Conservation (phyloP, 2,888 invertebrate species). For the Ectemnius cavifrons region DNA sequence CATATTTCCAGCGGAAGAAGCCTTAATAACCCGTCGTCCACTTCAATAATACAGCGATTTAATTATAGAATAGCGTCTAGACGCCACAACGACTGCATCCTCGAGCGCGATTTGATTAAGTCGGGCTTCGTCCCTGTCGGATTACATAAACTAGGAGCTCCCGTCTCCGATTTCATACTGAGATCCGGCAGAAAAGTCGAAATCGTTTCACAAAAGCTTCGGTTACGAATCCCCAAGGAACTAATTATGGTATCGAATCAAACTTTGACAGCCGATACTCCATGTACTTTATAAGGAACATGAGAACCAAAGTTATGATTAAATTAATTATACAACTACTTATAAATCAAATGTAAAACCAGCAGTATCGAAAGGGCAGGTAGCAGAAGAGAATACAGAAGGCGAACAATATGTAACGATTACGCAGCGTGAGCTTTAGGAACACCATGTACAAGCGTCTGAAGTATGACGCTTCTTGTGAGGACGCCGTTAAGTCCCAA, state of each 20-base stretch:
- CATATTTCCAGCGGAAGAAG: background rate
- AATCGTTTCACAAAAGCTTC: too few species aligned
- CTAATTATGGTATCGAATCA: too few species aligned
- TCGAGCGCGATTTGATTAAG: slow-evolving; percentile 20
- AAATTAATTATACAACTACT: too few species aligned
- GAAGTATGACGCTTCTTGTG: slow-evolving; percentile 31
- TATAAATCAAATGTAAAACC: too few species aligned
- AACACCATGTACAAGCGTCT: background rate
- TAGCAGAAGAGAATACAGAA: too few species aligned
- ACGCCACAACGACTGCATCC: slow-evolving; percentile 5
- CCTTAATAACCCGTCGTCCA: background rate
- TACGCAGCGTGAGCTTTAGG: background rate
- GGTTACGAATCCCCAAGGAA: too few species aligned
- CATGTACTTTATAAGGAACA: too few species aligned
- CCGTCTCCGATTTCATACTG: background rate
- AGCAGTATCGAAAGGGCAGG: too few species aligned
- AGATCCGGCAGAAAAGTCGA: too few species aligned
- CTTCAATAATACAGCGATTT: background rate
- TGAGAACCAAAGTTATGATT: too few species aligned
- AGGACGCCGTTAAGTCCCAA: slow-evolving; percentile 47
- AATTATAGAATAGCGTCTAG: slow-evolving; percentile 12
- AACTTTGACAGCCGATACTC: too few species aligned
- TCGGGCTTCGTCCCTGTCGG: slow-evolving; percentile 16
- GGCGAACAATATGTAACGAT: slow-evolving; percentile 37
- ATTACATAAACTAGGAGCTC: slow-evolving; percentile 6